Evolutionary conservation across 35 echinoderm and acorn worm species (phyloP).

Genomic region (Apostichopus californicus): DNA sequence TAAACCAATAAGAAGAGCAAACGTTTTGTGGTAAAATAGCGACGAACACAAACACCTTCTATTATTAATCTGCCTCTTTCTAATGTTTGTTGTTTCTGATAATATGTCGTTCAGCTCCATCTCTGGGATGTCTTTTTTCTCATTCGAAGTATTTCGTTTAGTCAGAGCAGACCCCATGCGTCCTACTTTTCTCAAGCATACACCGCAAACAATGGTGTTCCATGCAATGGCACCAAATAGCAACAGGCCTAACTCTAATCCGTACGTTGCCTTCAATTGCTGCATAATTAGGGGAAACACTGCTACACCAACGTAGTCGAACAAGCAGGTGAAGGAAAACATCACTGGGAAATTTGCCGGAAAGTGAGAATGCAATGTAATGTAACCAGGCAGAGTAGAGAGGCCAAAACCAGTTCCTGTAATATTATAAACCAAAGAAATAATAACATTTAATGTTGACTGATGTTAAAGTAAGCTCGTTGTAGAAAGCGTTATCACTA

Average conservation of each 20-base stretch:
- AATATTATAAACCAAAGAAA: no score
- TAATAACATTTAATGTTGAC: no score
- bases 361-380: slow-evolving; percentile 2
- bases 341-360: slow-evolving; percentile 2
- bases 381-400: neutral
- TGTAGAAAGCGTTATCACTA: no score
- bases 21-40: neutral
- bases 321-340: neutral
- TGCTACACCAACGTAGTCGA: slow-evolving; percentile 1
- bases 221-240: neutral
- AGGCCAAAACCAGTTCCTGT: slow-evolving; percentile 41
- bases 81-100: no score
- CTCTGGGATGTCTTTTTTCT: no score
- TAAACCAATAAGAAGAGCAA: neutral
- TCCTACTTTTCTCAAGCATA: no score
- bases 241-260: neutral
- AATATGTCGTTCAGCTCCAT: no score
- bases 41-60: no score
- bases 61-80: no score
- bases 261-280: neutral
- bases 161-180: no score
- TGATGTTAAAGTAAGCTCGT: no score
- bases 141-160: no score
- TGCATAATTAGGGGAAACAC: neutral
- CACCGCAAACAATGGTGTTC: neutral